Evolutionary conservation across 2,113 vertebrate species (phyloP), one percentile per base, ranked within the genome.

Genomic region (Misgurnus mizolepis): DNA sequence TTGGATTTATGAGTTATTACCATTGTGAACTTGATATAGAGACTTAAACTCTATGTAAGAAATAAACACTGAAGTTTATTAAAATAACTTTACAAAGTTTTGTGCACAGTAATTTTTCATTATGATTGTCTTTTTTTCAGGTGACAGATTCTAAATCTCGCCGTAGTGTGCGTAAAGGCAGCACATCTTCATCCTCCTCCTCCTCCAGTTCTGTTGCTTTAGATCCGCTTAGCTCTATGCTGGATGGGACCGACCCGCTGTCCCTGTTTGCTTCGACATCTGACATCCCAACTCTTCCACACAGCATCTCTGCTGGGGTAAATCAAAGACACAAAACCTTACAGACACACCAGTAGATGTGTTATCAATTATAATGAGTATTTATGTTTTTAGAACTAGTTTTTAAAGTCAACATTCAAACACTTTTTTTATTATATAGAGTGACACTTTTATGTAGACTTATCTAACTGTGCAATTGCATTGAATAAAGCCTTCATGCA

Each of bases 181-280:
- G 97, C 80, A 97, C 98, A 0, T 99, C 97, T 5, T 98, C 95
- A 0, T 97, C 96, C 0, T 98, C 96, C 0, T 98, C 97, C 0
- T 98, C 96, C 17, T 98, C 95, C 6, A 95, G 93, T 78, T 98
- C 96, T 0, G 90, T 79, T 0, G 1, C 95, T 27, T 56, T 92
- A 1, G 98, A 99, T 83, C 98, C 98, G 0, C 88, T 99, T 83
- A 98, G 96, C 93, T 96, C 95, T 1, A 94, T 98, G 69, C 67
- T 99, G 87, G 98, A 99, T 18, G 98, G 98, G 15, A 97, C 94
- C 0, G 98, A 99, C 80, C 98, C 98, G 0, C 89, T 99, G 66
- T 98, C 97, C 0, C 67, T 98, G 87, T 98, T 99, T 22, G 97
- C 97, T 0, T 95, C 96, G 11, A 94, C 91, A 0, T 89, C 91